Base-by-base conservation (phyloP, 23 tunicate species). In the Corella eumyota region DNA sequence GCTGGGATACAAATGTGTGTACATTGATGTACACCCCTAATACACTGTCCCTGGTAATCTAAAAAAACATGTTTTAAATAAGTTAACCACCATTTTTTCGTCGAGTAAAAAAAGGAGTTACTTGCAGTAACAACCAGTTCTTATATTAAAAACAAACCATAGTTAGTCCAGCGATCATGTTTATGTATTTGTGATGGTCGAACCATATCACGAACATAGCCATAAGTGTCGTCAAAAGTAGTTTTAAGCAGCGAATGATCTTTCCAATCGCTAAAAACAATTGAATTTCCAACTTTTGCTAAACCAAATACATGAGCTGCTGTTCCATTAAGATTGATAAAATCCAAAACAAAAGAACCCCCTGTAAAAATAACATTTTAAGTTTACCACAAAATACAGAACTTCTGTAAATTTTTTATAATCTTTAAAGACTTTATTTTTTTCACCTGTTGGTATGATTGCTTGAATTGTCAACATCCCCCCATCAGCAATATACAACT, bases 1-100 rank as follows among this genome's bases (percentile, higher is more conserved):
- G 50, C 68, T 2, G 97, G 97, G 9, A 90, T 62, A 36, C 97
- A 90, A 19, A 90, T 90, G 68, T 90, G 90, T 34, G 65, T 55
- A 55, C 97, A 90, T 27, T 38, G 64, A 25, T 60, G 70, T 30
- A 76, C 6, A 0, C 67, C 49, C 34, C 68, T 44, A 7, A 49
- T 32, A 61, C 83, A 76, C 9, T 28, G 61, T 23, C 74, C 61
- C 24, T 37, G 56, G 9, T 45, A 47, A 66, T 45, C 71, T 66
- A 13, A 4, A 30, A 11, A 22, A 58, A 22, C 35, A 36, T 26
- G 35, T 5, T 6, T 11, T 44, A 44, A n/a, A n/a, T n/a, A n/a
- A n/a, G n/a, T n/a, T n/a, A n/a, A n/a, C n/a, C n/a, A n/a, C n/a
- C n/a, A n/a, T n/a, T n/a, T n/a, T n/a, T n/a, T n/a, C n/a, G n/a